Evolutionary conservation across 2,113 vertebrate genomes (phyloP).

Genomic region (Nyctibius bracteatus): DNA sequence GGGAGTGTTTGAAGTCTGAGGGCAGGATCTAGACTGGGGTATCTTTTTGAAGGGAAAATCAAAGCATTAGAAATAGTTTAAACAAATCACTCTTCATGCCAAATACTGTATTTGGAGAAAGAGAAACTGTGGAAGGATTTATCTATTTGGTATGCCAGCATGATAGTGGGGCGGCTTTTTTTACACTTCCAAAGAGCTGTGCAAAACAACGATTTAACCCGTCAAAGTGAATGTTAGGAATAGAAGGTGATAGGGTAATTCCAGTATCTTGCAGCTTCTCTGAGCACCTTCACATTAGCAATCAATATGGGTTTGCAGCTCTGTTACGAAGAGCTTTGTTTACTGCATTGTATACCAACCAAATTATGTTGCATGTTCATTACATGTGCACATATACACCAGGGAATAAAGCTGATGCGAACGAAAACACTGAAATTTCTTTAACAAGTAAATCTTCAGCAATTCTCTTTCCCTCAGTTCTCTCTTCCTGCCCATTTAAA

Average conservation of each 20-base stretch:
- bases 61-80: background rate
- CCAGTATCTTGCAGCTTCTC: background rate
- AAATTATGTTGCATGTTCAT: background rate
- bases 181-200: background rate
- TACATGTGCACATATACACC: fast-evolving
- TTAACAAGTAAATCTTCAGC: background rate
- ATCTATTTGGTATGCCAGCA: background rate
- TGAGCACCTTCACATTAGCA: background rate
- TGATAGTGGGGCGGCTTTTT: background rate
- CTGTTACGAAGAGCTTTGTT: background rate
- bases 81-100: background rate
- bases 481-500: background rate
- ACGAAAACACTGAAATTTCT: background rate
- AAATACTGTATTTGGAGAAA: background rate
- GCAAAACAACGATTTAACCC: background rate
- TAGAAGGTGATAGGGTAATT: background rate
- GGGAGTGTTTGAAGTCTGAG: background rate
- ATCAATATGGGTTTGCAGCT: background rate
- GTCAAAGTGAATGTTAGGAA: background rate
- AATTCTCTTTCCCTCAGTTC: background rate
- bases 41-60: background rate
- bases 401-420: background rate
- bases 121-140: background rate
- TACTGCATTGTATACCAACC: background rate
- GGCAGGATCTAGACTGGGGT: background rate